Percentiles rank a stretch among this genome's conserved stretches.
phyloP scores from a whole-genome alignment of 2,113 vertebrate species.

The Globicephala melas region DNA sequence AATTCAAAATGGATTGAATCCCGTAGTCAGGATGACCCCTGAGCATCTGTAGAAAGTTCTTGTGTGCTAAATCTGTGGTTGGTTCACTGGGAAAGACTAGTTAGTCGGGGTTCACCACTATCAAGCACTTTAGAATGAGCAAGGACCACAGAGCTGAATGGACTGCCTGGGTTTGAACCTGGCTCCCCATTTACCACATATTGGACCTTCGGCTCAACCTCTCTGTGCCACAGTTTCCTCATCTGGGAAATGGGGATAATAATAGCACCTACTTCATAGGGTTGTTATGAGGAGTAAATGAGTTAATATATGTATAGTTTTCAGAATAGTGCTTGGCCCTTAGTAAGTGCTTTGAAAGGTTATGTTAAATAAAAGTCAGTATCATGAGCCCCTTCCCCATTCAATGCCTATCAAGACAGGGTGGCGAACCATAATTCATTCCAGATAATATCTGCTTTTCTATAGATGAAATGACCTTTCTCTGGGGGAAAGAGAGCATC shows the following conservation, averaged over 20 bases:
- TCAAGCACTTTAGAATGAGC: not conserved
- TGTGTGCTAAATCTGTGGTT: not conserved
- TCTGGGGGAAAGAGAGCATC: not conserved
- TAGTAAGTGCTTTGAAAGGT: not conserved
- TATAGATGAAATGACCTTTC: not conserved
- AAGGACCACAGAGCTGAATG: not conserved
- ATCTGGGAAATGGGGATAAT: not conserved
- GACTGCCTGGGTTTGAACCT: not conserved
- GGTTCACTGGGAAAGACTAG: not conserved
- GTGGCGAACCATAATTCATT: not conserved
- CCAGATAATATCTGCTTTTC: not conserved
- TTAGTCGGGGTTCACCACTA: fast-evolving
- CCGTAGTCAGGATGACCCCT: not conserved
- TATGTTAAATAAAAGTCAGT: not conserved
- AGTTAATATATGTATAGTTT: not conserved
- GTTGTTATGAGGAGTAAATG: not conserved
- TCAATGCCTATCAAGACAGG: not conserved
- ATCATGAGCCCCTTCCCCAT: not conserved
- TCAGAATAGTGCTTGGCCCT: not conserved
- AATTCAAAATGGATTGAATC: not conserved
- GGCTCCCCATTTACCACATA: not conserved
- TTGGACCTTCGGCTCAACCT: not conserved
- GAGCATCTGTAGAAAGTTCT: not conserved
- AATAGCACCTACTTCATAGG: not conserved
- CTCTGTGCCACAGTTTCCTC: not conserved